A percentile compares a stretch with the other conserved stretches of the same genome.
Conservation (phyloP, 1,140 invertebrate species). For the Orchesella cincta region DNA sequence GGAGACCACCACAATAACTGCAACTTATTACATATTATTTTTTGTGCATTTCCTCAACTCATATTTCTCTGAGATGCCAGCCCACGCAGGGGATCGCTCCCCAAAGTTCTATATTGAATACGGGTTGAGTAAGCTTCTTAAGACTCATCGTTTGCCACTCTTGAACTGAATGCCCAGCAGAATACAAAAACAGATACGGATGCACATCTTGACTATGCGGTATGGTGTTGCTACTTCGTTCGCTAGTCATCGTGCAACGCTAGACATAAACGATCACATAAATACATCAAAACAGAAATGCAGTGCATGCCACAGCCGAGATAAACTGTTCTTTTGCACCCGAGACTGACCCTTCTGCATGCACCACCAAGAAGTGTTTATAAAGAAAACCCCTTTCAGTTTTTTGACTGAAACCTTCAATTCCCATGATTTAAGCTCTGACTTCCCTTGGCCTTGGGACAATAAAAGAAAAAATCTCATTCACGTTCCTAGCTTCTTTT, state of each 20-base stretch:
- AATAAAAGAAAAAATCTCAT: too few relatives aligned
- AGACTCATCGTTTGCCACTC: background rate
- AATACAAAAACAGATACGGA: background rate
- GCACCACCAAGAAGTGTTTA: background rate
- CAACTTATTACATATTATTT: background rate
- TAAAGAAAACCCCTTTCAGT: background rate
- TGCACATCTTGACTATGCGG: too few relatives aligned
- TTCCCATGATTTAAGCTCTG: background rate
- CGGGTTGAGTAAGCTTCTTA: constrained; percentile 1
- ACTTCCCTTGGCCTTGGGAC: background rate
- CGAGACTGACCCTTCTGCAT: background rate
- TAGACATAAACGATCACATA: background rate
- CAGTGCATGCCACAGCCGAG: background rate
- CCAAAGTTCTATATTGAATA: too few relatives aligned
- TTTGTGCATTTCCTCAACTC: constrained; percentile 14
- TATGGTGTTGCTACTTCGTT: background rate
- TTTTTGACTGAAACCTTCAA: background rate
- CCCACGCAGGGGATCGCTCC: background rate
- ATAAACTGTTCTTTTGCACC: background rate
- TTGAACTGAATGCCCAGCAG: background rate
- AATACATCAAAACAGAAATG: background rate
- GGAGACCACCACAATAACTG: background rate
- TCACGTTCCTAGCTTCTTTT: too few relatives aligned
- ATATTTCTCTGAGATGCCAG: background rate
- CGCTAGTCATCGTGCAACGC: background rate